phyloP scores from a whole-genome alignment of 2,113 vertebrate species.

The Coracopsis vasa region DNA sequence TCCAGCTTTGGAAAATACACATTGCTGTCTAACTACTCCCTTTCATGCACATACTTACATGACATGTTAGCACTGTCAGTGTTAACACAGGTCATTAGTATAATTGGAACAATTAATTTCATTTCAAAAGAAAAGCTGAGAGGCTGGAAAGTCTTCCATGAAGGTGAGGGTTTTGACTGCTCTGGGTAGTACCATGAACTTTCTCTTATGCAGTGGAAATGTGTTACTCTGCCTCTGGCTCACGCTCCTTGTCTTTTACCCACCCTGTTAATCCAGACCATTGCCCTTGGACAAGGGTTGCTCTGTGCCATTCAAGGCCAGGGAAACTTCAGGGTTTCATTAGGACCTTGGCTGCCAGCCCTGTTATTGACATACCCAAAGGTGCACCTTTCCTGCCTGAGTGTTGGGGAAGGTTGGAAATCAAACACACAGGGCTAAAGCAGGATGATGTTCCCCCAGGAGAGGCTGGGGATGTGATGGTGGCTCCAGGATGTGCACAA shows the following conservation, averaged over 20 bases:
- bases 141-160: background rate
- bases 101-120: background rate
- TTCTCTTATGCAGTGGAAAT: background rate
- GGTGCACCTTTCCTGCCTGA: accelerated
- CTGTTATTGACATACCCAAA: accelerated
- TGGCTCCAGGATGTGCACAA: background rate
- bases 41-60: too few species aligned
- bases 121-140: background rate
- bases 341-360: accelerated
- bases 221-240: background rate
- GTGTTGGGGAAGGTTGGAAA: accelerated
- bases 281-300: background rate
- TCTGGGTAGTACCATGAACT: too few species aligned
- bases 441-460: background rate
- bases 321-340: too few species aligned
- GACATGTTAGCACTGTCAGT: too few species aligned
- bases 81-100: background rate
- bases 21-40: background rate
- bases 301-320: background rate
- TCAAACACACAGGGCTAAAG: background rate
- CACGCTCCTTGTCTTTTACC: background rate
- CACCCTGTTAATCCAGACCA: too few species aligned
- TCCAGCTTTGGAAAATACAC: background rate
- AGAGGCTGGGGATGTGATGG: too few species aligned
- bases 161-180: background rate